Evolutionary conservation across 2,113 vertebrate species (phyloP), one percentile per base, ranked within the genome.

Genomic region (Scolopax mira): DNA sequence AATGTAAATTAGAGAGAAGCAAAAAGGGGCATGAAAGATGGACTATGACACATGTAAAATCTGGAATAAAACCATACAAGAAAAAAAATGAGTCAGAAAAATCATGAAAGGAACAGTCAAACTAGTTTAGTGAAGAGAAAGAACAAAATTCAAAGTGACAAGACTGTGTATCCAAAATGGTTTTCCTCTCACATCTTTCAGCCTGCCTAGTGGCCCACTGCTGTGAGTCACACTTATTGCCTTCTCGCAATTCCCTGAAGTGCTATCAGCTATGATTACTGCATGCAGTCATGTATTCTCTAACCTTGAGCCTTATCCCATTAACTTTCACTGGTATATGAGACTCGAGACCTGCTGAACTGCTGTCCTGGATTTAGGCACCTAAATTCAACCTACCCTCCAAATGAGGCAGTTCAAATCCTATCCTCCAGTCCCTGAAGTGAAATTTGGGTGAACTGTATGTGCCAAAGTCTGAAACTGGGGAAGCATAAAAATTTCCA

Each of bases 31-130:
- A 14, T 42, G 74, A 35, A 65, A 77, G 46, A 75, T 41, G 37
- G 30, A 79, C 31, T 65, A 52, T 11, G 46, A 72, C 14, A 41
- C 41, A 93, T 52, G 85, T n/a, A 83, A 85, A 91, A 60, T 91
- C 62, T 30, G 24, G 62, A 90, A 57, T 77, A 55, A 88, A 95
- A 72, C 6, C 11, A 28, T 44, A 33, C 4, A 79, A 91, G 51
- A 49, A 88, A 97, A 91, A 88, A 91, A 88, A 78, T 39, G 16
- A 86, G 19, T 44, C 66, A 89, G 62, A 82, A 61, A 84, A 88
- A 54, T 66, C 1, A 44, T 62, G 41, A 88, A 88, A 85, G 30
- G 18, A 73, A 41, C 16, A 31, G 62, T 70, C 52, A 37, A 65
- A 30, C 2, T 73, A 67, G 83, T 85, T 79, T 80, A 93, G 8